phyloP scores from a whole-genome alignment of 2,888 invertebrate genomes.

The Chirona hameri region DNA sequence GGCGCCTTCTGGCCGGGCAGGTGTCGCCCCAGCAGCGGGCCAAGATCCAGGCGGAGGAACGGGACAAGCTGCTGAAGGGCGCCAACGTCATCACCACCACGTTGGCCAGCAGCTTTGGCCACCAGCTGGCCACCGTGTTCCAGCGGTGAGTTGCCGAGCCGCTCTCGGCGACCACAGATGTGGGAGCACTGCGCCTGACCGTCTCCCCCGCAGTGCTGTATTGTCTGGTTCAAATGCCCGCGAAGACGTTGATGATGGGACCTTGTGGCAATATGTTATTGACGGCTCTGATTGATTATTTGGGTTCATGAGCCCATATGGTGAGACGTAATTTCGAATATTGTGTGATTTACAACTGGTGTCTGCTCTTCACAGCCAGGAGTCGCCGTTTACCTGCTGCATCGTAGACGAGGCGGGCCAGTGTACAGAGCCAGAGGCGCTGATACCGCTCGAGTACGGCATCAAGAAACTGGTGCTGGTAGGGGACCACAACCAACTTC shows the following conservation, averaged over 20 bases:
- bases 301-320: background rate
- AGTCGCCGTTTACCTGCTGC: slow-evolving; percentile 56
- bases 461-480: slow-evolving; percentile 72
- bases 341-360: too few species aligned
- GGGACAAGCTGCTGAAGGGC: slow-evolving; percentile 43
- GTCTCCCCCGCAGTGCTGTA: too few species aligned
- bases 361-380: background rate
- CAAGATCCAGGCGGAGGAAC: slow-evolving; percentile 27
- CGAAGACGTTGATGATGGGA: background rate
- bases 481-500: slow-evolving; percentile 81
- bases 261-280: too few species aligned
- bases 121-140: background rate
- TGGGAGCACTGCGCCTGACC: too few species aligned
- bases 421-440: slow-evolving; percentile 74
- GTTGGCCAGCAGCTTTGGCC: slow-evolving; percentile 53
- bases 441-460: slow-evolving; percentile 73
- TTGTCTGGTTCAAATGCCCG: too few species aligned
- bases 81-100: slow-evolving; percentile 71
- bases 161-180: too few species aligned
- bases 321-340: background rate
- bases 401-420: slow-evolving; percentile 86
- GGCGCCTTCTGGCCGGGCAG: too few species aligned
- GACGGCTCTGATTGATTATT: too few species aligned
- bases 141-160: background rate
- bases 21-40: too few species aligned